Evolutionary conservation across 2,113 vertebrate genomes (phyloP), one percentile per base, ranked within the genome.

Genomic region (Corynorhinus townsendii): DNA sequence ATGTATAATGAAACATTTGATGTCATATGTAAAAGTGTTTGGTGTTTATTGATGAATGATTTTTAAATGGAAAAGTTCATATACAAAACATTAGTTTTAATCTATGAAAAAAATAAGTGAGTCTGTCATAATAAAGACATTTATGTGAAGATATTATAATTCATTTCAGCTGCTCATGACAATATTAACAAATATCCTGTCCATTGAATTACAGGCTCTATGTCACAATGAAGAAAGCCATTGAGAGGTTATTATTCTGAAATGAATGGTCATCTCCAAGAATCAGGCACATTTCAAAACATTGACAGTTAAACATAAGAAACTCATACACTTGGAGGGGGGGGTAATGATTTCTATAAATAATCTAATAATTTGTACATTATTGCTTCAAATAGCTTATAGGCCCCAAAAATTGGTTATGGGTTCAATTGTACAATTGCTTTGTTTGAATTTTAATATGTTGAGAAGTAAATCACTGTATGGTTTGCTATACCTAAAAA

Each of bases 51-150:
- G 95, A 97, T 97, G 97, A 97, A 96, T 96, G 69, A 96, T 96
- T 97, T 97, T 93, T 93, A 97, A 97, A 97, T 93, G 87, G 38
- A 95, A 97, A 97, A 95, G 84, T 93, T 96, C 84, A 96, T 95
- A 97, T 94, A 96, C 93, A 98, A 97, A 96, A 95, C 96, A 98
- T 97, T 97, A 95, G 90, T 96, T 96, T 97, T 94, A 91, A 90
- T 96, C 87, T 90, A 86, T 92, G 94, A 96, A 96, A 98, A 98
- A 98, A 97, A 96, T 97, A 98, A 62, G 93, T 86, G 85, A 97
- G 95, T 96, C 54, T 35, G 84, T 93, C 94, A 97, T 96, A 97
- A 98, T 97, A 92, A 40, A 96, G 96, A 96, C 89, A 97, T 96
- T 98, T 97, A 97, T 84, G 86, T 82, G 91, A 98, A 95, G 95